Conservation (phyloP, 2,888 invertebrate species). For the Drosophila percnosoma region DNA sequence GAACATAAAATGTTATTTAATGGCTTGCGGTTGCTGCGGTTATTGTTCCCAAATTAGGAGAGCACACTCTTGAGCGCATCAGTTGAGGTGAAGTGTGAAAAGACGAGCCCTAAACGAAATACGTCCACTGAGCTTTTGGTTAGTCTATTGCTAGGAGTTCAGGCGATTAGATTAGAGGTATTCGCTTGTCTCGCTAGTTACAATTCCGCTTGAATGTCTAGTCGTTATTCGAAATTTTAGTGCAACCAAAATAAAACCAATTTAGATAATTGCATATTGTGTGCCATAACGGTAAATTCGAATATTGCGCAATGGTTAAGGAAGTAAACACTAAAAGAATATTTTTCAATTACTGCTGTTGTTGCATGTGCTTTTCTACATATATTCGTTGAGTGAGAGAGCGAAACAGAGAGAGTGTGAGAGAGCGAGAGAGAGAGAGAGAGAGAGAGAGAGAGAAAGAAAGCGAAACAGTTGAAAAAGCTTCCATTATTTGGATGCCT, state of each 20-base stretch:
- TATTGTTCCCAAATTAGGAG: slow-evolving; percentile 3
- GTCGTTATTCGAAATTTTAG: not conserved
- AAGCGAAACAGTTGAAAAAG: not conserved
- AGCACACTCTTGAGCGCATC: slow-evolving; percentile 6
- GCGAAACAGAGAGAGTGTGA: not conserved
- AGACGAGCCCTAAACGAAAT: not conserved
- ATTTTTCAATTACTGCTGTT: slow-evolving; percentile 5
- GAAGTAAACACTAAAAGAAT: not conserved
- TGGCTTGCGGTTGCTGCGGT: slow-evolving; percentile 13
- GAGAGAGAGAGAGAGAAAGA: not conserved
- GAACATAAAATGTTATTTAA: slow-evolving; percentile 46
- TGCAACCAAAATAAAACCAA: slow-evolving; percentile 25
- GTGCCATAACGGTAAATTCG: slow-evolving; percentile 6
- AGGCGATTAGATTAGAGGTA: not conserved
- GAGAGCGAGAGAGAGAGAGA: not conserved
- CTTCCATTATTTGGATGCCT: not conserved
- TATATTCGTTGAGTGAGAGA: not conserved
- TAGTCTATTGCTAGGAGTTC: not conserved
- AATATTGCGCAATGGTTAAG: slow-evolving; percentile 7
- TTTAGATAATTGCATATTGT: slow-evolving; percentile 25
- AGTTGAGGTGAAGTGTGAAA: not conserved
- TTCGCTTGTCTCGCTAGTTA: not conserved
- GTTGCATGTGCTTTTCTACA: not conserved
- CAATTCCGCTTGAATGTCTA: not conserved
- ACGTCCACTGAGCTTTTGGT: slow-evolving; percentile 4